phyloP scores from a whole-genome alignment of 2,797 vertebrate species.

The Oreochromis grahami region DNA sequence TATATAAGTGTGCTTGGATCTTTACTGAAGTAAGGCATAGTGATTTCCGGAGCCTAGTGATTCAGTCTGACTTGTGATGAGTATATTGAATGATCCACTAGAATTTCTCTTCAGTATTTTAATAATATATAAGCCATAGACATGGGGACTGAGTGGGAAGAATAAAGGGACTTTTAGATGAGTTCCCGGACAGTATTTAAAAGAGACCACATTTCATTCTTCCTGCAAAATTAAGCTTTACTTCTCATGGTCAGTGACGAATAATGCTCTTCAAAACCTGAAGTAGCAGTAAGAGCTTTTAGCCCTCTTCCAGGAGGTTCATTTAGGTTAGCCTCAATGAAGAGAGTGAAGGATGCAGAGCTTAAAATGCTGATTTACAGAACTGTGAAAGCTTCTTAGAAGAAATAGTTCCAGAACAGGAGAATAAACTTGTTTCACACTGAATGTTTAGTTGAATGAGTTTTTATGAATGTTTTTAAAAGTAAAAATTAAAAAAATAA shows the following conservation, averaged over 20 bases:
- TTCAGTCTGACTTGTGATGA: neutral
- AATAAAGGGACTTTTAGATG: neutral
- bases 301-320: neutral
- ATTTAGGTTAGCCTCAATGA: neutral
- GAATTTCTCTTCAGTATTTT: neutral
- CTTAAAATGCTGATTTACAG: neutral
- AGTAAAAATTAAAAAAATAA: neutral
- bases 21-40: neutral
- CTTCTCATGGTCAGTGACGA: neutral
- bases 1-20: no score
- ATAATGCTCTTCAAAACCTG: neutral
- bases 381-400: neutral
- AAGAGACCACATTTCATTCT: neutral
- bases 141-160: neutral
- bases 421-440: neutral
- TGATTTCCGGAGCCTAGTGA: neutral
- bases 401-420: neutral
- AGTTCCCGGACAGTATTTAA: neutral
- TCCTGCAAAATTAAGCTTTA: neutral
- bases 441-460: neutral
- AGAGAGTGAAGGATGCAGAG: neutral
- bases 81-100: neutral
- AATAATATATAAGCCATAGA: conserved; percentile 6
- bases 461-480: neutral
- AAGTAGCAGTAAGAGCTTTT: neutral